Conservation (phyloP, 2,888 invertebrate genomes). For the Halocaridina rubra region DNA sequence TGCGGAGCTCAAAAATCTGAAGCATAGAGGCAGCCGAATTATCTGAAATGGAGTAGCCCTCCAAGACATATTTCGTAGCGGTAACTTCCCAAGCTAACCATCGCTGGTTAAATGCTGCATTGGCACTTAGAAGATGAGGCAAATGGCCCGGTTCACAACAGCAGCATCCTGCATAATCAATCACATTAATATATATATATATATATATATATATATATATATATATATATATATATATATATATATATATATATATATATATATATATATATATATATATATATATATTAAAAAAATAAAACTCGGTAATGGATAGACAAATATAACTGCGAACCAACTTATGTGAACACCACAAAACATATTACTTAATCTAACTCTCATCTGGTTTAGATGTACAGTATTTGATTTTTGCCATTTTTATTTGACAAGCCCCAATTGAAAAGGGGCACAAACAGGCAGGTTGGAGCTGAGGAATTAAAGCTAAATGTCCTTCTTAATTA, state of each 20-base stretch:
- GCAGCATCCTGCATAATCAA: conserved; percentile 77
- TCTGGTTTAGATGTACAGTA: no score
- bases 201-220: conserved; percentile 8
- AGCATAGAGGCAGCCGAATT: conserved; percentile 97
- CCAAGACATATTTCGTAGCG: conserved; percentile 95
- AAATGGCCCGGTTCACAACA: conserved; percentile 91
- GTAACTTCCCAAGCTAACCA: conserved; percentile 99
- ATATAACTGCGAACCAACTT: no score
- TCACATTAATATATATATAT: conserved; percentile 4
- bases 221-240: conserved; percentile 8
- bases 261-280: conserved; percentile 4
- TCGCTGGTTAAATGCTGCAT: conserved; percentile 96
- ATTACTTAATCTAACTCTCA: no score
- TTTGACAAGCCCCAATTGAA: no score
- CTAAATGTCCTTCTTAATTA: no score
- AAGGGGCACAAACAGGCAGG: no score
- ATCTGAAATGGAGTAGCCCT: conserved; percentile 98
- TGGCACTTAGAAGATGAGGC: conserved; percentile 89
- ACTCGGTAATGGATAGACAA: no score
- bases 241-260: conserved; percentile 8
- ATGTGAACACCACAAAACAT: no score
- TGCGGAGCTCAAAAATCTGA: conserved; percentile 96
- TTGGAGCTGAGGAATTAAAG: no score
- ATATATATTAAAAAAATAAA: neutral
- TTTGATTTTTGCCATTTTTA: no score